Base-by-base conservation (phyloP, 2,797 vertebrate species). In the Chromis chromis region DNA sequence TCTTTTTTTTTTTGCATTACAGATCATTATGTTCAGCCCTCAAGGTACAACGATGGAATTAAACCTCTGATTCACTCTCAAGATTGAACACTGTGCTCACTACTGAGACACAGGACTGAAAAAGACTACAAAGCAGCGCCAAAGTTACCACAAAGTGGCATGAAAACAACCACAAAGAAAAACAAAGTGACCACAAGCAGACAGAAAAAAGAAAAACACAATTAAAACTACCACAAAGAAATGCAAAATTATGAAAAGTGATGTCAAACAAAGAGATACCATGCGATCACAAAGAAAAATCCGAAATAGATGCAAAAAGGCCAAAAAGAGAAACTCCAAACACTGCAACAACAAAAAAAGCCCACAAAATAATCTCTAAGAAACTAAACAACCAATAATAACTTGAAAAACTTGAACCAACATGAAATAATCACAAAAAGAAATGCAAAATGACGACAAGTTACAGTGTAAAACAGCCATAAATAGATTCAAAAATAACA, bases 11-110 rank as follows among this genome's bases (percentile, higher is more conserved):
- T 70, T 66, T 73, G 53, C 59, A 44, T 80, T 70, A 52, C 49
- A 63, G 57, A 75, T 84, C 64, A 84, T 86, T 78, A 72, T 81
- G 70, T 82, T 87, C n/a, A 65, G 78, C 87, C 88, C 85, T 83
- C 14, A 4, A 84, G 84, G 63, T 75, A 60, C 46, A 70, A 62
- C 44, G 80, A 33, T 56, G 60, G 53, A 83, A 79, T 72, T 33
- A 74, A 68, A 68, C 24, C 64, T 73, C 12, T 62, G 48, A 65
- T 78, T 69, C 65, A 31, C 48, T 74, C 62, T 62, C 14, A 53
- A 39, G 13, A 70, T 44, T 57, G 54, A 50, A 74, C 65, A 65
- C 54, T 52, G 52, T 70, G 76, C 49, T 44, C 57, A 21, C 21
- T 46, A 28, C 16, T 13, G 13, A 10, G 25, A 56, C 61, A 24